phyloP scores from a whole-genome alignment of 2,888 invertebrate genomes.

The Podabrus alpinus region DNA sequence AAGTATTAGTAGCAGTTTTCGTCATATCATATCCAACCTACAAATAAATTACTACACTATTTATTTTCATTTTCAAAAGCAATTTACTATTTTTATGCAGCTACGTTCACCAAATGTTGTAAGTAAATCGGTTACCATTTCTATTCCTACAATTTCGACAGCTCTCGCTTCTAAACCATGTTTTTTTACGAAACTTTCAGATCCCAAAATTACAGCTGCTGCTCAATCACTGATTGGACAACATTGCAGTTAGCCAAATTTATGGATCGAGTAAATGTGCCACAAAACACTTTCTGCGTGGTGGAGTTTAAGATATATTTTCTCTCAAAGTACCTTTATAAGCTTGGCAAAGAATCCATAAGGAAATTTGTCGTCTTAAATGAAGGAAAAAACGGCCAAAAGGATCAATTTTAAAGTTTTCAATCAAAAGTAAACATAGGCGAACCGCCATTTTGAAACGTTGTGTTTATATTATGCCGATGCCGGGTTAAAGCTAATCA shows the following conservation, averaged over 20 bases:
- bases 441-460: too few species aligned
- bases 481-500: too few species aligned
- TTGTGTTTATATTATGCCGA: too few species aligned
- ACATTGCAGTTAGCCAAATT: constrained; percentile 95
- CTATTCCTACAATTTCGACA: constrained; percentile 95
- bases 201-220: constrained; percentile 89
- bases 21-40: constrained; percentile 93
- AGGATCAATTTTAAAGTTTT: too few species aligned
- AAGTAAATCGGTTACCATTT: constrained; percentile 92
- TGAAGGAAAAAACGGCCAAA: too few species aligned
- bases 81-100: constrained; percentile 72
- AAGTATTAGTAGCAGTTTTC: constrained; percentile 73
- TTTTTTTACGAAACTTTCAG: constrained; percentile 85
- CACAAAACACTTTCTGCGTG: too few species aligned
- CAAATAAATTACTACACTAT: constrained; percentile 25
- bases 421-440: too few species aligned
- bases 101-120: constrained; percentile 83
- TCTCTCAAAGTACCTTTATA: too few species aligned
- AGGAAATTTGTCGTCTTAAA: too few species aligned
- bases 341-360: too few species aligned
- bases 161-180: constrained; percentile 85
- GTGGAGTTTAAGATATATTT: too few species aligned
- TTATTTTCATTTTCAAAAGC: not conserved
- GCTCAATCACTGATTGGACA: constrained; percentile 99
- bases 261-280: too few species aligned